Percentiles rank a stretch among this genome's conserved stretches.
Evolutionary conservation across 2,113 vertebrate genomes (phyloP).

Genomic region (Rallus limicola): DNA sequence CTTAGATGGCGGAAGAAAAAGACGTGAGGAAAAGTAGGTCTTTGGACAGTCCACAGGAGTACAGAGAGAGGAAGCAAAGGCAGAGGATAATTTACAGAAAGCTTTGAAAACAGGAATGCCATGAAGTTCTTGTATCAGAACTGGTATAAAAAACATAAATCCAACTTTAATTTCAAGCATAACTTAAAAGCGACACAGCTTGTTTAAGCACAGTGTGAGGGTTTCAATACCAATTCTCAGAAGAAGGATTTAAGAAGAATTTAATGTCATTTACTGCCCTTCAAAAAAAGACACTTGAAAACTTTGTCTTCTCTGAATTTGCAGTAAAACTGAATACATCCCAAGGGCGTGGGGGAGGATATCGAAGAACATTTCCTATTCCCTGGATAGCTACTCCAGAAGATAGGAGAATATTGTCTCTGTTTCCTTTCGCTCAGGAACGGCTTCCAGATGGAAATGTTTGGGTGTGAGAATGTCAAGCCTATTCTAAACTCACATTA

Average conservation of each 20-base stretch:
- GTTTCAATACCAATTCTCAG: neutral
- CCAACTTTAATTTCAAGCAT: neutral
- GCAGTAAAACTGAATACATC: slow-evolving; percentile 12
- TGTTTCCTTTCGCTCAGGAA: slow-evolving; percentile 54
- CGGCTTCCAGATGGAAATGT: slow-evolving; percentile 67
- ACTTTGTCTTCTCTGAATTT: neutral
- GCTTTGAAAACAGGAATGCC: neutral
- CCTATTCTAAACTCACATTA: slow-evolving; percentile 38
- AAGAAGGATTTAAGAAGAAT: neutral
- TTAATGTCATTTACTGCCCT: neutral
- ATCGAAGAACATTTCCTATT: slow-evolving; percentile 26
- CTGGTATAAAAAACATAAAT: neutral
- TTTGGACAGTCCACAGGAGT: neutral
- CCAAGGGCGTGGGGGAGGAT: neutral
- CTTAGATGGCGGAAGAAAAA: neutral
- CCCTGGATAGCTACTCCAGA: slow-evolving; percentile 17
- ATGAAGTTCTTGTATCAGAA: neutral
- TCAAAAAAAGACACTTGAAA: neutral
- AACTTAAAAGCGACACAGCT: neutral
- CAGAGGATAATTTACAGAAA: neutral
- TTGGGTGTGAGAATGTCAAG: slow-evolving; percentile 64
- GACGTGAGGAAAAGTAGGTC: neutral
- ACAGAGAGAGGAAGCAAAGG: neutral
- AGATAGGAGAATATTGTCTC: slow-evolving; percentile 53
- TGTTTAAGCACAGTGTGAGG: neutral